These are phyloP conservation scores for Leucophora obtusa DNA, from an alignment of 2,888 invertebrate species.

Conservation along the genomic window DNA sequence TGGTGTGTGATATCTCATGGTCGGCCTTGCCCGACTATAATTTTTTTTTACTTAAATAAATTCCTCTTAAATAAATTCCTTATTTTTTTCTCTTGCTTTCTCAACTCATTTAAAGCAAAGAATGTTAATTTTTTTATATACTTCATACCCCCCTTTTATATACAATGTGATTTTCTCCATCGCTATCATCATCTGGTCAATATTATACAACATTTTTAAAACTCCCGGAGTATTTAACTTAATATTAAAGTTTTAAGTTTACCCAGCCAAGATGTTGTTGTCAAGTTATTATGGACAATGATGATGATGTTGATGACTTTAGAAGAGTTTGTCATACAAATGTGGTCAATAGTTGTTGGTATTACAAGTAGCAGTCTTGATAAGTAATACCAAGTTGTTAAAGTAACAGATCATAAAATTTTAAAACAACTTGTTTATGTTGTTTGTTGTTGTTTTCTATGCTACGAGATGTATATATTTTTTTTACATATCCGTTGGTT, in stretches of 20 bases:
- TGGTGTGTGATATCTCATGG: too few relatives aligned
- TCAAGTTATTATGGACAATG: neutral
- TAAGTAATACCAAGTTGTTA: constrained; percentile 35
- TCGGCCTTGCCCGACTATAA: too few relatives aligned
- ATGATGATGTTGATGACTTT: constrained; percentile 29
- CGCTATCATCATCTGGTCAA: neutral
- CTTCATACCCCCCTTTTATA: neutral
- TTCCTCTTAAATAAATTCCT: neutral
- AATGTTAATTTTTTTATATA: neutral
- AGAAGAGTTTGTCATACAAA: constrained; percentile 43
- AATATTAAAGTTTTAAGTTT: neutral
- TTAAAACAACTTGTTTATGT: constrained; percentile 23
- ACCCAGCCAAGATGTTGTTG: constrained; percentile 6
- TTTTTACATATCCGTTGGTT: constrained; percentile 45
- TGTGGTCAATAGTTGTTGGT: constrained; percentile 37
- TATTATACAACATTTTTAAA: neutral
- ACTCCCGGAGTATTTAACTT: neutral
- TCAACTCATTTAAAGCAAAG: neutral
- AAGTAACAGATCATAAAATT: constrained; percentile 57
- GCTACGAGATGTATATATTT: constrained; percentile 25
- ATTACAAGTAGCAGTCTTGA: neutral
- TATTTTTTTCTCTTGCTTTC: neutral
- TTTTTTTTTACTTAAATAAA: too few relatives aligned
- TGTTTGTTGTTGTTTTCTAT: constrained; percentile 3
- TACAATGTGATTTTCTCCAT: neutral